Evolutionary conservation across 2,888 invertebrate genomes (phyloP).

Genomic region (Pyrocoelia pectoralis): DNA sequence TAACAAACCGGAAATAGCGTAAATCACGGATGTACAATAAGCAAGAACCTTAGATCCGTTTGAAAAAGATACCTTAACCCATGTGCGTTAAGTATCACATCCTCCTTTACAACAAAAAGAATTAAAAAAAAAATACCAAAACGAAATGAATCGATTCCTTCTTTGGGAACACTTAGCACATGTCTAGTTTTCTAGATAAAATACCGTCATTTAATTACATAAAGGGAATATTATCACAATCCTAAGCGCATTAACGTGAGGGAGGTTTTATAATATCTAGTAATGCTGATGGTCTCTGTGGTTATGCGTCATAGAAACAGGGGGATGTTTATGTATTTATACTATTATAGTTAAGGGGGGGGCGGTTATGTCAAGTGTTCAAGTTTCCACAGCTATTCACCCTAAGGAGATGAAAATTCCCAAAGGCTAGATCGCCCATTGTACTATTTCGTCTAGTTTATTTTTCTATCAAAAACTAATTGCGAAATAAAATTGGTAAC

Average conservation of each 20-base stretch:
- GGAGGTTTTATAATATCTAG: conserved; percentile 4
- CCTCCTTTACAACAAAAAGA: conserved; percentile 3
- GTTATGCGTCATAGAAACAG: conserved; percentile 14
- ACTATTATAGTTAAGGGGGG: conserved; percentile 22
- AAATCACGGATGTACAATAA: conserved; percentile 20
- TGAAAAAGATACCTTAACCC: conserved; percentile 13
- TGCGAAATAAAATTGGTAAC: neutral
- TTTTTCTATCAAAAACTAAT: conserved; percentile 1
- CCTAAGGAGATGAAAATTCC: conserved; percentile 22
- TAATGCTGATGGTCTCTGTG: conserved; percentile 1
- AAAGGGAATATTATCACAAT: conserved; percentile 16
- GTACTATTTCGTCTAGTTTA: conserved; percentile 1
- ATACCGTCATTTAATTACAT: conserved; percentile 23
- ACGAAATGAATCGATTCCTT: neutral
- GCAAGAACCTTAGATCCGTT: conserved; percentile 22
- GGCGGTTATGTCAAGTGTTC: conserved; percentile 33
- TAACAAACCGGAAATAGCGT: conserved; percentile 26
- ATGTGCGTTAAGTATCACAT: conserved; percentile 8
- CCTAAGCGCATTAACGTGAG: neutral
- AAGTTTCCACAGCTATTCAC: conserved; percentile 27
- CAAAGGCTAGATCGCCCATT: conserved; percentile 8
- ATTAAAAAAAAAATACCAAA: neutral
- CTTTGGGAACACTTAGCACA: conserved; percentile 20
- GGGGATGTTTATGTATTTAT: conserved; percentile 29
- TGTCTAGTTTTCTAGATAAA: conserved; percentile 14